Evolutionary conservation across 2,888 invertebrate genomes (phyloP).

Genomic region (Caenorhabditis panamensis): DNA sequence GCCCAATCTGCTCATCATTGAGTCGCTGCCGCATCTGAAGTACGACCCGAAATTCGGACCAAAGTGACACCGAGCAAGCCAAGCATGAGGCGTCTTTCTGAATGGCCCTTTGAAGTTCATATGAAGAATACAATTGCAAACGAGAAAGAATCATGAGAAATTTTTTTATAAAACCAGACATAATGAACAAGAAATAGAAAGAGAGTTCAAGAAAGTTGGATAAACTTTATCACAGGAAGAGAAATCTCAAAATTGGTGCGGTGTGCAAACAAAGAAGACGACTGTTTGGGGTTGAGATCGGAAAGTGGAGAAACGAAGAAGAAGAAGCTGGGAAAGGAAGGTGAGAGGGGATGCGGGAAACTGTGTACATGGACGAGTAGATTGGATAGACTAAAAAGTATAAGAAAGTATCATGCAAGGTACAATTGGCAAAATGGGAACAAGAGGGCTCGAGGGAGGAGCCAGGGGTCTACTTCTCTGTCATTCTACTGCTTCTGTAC

Average conservation of each 20-base stretch:
- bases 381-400: constrained; percentile 3
- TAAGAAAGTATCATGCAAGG: neutral
- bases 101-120: neutral
- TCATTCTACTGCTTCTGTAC: constrained; percentile 31
- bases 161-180: constrained; percentile 14
- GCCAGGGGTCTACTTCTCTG: constrained; percentile 15
- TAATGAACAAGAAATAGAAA: constrained; percentile 15
- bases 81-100: too few species aligned
- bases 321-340: neutral
- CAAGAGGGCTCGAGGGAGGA: constrained; percentile 5
- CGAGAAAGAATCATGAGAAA: neutral
- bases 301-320: constrained; percentile 8
- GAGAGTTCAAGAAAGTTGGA: constrained; percentile 5
- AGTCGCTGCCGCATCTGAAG: too few species aligned
- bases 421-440: constrained; percentile 2
- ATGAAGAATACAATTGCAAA: too few species aligned
- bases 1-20: too few species aligned
- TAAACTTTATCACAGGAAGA: constrained; percentile 15
- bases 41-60: too few species aligned
- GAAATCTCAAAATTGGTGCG: constrained; percentile 14
- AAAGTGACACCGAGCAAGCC: too few species aligned
- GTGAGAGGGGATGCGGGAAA: constrained; percentile 10
- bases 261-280: neutral
- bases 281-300: constrained; percentile 4
- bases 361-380: constrained; percentile 18